Percentiles rank a stretch among this genome's conserved stretches.
Conservation (phyloP, 2,888 invertebrate species). For the Phaonia tiefii region DNA sequence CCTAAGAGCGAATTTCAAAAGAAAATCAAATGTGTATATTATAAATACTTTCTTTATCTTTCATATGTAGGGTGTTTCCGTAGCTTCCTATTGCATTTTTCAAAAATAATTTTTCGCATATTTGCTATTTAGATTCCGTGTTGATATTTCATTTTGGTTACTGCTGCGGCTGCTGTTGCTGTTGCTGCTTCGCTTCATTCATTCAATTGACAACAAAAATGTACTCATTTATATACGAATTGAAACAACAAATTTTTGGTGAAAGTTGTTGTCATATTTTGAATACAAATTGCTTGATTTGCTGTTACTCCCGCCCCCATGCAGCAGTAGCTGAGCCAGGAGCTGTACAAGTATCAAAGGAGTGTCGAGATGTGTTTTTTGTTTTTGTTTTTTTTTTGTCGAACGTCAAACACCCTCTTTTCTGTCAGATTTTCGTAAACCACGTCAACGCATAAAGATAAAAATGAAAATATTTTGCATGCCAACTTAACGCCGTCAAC, state of each 20-base stretch:
- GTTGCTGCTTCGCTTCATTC: slow-evolving; percentile 36
- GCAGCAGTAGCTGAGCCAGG: slow-evolving; percentile 24
- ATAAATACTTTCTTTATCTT: background rate
- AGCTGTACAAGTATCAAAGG: slow-evolving; percentile 39
- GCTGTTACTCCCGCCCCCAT: slow-evolving; percentile 59
- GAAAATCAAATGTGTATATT: too few relatives aligned
- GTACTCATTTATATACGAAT: slow-evolving; percentile 57
- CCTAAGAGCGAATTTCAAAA: too few relatives aligned
- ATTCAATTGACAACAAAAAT: slow-evolving; percentile 46
- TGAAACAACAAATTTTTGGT: slow-evolving; percentile 56
- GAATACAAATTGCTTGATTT: slow-evolving; percentile 80
- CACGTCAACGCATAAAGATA: slow-evolving; percentile 10
- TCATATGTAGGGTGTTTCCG: background rate
- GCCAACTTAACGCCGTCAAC: slow-evolving; percentile 47
- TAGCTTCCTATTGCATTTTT: background rate
- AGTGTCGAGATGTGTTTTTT: slow-evolving; percentile 37
- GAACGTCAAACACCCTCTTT: slow-evolving; percentile 23
- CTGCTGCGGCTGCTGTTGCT: slow-evolving; percentile 11
- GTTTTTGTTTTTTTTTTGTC: slow-evolving; percentile 35
- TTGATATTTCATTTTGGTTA: slow-evolving; percentile 32
- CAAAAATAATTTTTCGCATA: slow-evolving; percentile 23
- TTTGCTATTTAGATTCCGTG: slow-evolving; percentile 36
- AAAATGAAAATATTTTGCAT: slow-evolving; percentile 63
- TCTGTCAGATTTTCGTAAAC: slow-evolving; percentile 48
- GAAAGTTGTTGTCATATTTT: slow-evolving; percentile 78